These are phyloP conservation scores for Danio tinwini DNA, from an alignment of 2,797 vertebrate genomes.

Conservation along the genomic window DNA sequence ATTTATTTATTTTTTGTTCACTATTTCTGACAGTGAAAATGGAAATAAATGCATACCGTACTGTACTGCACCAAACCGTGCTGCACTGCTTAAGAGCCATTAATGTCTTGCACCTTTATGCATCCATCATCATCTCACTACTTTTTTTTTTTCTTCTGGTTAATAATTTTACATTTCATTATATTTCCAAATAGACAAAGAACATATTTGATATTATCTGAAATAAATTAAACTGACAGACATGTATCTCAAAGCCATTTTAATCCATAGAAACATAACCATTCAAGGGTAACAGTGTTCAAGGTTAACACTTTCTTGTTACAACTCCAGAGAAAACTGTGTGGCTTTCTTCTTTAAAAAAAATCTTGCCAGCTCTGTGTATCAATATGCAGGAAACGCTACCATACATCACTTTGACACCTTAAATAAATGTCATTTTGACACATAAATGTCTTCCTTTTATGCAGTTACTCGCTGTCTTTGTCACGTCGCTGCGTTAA, in stretches of 20 bases:
- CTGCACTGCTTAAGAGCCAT: too few relatives aligned
- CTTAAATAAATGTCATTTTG: slow-evolving; percentile 54
- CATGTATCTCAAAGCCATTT: slow-evolving; percentile 56
- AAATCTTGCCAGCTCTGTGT: slow-evolving; percentile 51
- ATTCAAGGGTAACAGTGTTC: slow-evolving; percentile 57
- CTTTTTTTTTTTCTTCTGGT: background rate
- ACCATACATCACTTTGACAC: slow-evolving; percentile 60
- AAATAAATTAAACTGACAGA: slow-evolving; percentile 34
- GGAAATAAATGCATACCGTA: too few relatives aligned
- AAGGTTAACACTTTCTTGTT: slow-evolving; percentile 52
- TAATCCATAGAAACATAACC: slow-evolving; percentile 55
- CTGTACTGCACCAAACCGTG: too few relatives aligned
- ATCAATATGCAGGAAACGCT: slow-evolving; percentile 55
- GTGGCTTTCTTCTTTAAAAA: slow-evolving; percentile 45
- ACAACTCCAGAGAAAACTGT: slow-evolving; percentile 22
- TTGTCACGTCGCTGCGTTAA: background rate
- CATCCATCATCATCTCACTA: background rate
- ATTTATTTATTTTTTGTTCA: too few relatives aligned
- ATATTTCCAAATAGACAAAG: background rate
- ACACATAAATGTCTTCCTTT: slow-evolving; percentile 45
- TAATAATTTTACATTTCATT: background rate
- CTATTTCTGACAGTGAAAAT: too few relatives aligned
- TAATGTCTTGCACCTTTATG: too few relatives aligned
- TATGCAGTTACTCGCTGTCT: slow-evolving; percentile 28
- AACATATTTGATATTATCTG: slow-evolving; percentile 10